Conservation (phyloP, 2,888 invertebrate species). For the Dasysyrphus tricinctus region DNA sequence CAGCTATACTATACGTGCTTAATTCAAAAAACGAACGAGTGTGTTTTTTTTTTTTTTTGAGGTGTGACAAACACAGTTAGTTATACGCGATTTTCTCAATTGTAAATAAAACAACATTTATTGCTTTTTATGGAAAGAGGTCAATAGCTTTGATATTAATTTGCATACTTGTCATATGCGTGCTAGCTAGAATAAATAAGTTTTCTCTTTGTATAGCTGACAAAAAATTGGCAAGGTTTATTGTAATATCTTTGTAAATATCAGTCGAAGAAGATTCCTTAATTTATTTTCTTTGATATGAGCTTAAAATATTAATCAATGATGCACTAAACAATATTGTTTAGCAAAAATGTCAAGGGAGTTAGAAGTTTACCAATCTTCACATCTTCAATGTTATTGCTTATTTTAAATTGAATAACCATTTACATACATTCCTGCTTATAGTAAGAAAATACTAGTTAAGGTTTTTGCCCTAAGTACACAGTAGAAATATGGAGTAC, state of each 20-base stretch:
- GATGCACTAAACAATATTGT: too few species aligned
- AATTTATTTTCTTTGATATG: background rate
- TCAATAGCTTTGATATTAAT: conserved; percentile 57
- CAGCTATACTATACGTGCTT: background rate
- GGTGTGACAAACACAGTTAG: conserved; percentile 18
- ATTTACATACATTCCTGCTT: too few species aligned
- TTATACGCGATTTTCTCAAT: conserved; percentile 17
- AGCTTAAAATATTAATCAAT: background rate
- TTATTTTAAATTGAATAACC: too few species aligned
- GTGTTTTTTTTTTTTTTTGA: background rate
- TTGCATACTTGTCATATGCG: conserved; percentile 43
- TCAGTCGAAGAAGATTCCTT: background rate
- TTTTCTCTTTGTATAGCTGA: background rate
- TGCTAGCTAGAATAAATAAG: conserved; percentile 15
- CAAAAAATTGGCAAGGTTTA: background rate
- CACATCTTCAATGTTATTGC: too few species aligned
- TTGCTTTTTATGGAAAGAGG: conserved; percentile 44
- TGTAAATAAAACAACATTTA: conserved; percentile 20
- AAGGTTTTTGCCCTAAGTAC: too few species aligned
- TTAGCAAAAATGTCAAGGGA: too few species aligned
- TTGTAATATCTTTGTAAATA: background rate
- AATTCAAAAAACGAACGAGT: conserved; percentile 9
- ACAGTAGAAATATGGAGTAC: too few species aligned
- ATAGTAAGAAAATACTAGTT: too few species aligned
- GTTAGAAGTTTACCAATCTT: too few species aligned